Evolutionary conservation across 2,797 vertebrate species (phyloP).

Genomic region (Dendrocincla tyrannina): DNA sequence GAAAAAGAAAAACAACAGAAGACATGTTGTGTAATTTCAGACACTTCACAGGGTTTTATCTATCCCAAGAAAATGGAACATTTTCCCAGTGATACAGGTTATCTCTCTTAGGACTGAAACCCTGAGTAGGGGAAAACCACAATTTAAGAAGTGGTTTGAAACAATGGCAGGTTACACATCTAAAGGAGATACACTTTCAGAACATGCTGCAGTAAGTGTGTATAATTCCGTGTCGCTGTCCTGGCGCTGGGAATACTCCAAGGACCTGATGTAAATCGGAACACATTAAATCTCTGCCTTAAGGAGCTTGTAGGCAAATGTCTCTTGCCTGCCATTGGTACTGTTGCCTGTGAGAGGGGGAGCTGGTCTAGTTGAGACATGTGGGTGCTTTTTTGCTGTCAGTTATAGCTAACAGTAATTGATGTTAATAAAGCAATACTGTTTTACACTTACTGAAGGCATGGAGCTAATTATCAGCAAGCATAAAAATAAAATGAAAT

Average conservation of each 20-base stretch:
- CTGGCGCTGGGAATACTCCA: not conserved
- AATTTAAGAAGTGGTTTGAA: not conserved
- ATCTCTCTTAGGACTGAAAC: not conserved
- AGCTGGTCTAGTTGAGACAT: not conserved
- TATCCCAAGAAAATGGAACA: not conserved
- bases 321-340: not conserved
- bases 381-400: not conserved
- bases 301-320: not conserved
- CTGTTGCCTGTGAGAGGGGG: not conserved
- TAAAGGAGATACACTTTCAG: not conserved
- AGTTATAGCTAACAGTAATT: not conserved
- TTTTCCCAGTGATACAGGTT: not conserved
- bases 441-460: not conserved
- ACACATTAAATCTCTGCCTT: not conserved
- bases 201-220: rapidly evolving
- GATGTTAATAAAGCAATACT: not conserved
- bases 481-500: not conserved
- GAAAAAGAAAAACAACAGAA: not conserved
- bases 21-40: not conserved
- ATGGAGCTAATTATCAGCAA: not conserved
- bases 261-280: not conserved
- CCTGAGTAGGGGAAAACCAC: not conserved
- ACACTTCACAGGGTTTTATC: not conserved
- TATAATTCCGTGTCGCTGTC: not conserved
- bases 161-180: not conserved